A percentile compares a stretch with the other conserved stretches of the same genome.
Conservation (phyloP, 2,888 invertebrate species). For the Hymenopus coronatus region DNA sequence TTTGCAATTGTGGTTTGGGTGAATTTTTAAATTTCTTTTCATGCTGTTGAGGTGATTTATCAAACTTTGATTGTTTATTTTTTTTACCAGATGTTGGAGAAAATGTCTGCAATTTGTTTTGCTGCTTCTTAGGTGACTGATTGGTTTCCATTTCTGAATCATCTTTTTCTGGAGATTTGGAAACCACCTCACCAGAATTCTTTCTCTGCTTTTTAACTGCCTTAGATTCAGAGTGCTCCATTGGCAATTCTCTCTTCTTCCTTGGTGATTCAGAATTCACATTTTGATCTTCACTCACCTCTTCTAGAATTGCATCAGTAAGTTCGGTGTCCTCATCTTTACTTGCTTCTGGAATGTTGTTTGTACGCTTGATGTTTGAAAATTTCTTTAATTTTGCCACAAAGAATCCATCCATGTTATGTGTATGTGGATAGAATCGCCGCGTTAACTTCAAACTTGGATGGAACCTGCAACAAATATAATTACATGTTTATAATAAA, state of each 20-base stretch:
- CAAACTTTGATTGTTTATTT: neutral
- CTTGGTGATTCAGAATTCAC: neutral
- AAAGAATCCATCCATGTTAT: slow-evolving; percentile 99
- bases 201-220: neutral
- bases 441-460: slow-evolving; percentile 83
- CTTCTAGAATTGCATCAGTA: neutral
- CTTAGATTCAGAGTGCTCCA: neutral
- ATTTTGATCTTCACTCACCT: neutral
- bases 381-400: slow-evolving; percentile 98
- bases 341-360: slow-evolving; percentile 56
- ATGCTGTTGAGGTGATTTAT: neutral
- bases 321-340: slow-evolving; percentile 12
- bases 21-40: neutral
- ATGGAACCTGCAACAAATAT: slow-evolving; percentile 65
- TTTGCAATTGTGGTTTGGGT: neutral
- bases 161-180: neutral
- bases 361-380: slow-evolving; percentile 82
- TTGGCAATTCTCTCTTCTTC: neutral
- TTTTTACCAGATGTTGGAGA: neutral
- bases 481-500: neutral
- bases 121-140: neutral
- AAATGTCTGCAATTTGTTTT: neutral
- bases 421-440: slow-evolving; percentile 95
- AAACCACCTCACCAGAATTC: neutral
- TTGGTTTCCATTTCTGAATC: neutral